Percentiles rank a stretch among this genome's conserved stretches.
These are phyloP conservation scores for Tadarida brasiliensis DNA, from an alignment of 2,797 vertebrate genomes.

Conservation along the genomic window DNA sequence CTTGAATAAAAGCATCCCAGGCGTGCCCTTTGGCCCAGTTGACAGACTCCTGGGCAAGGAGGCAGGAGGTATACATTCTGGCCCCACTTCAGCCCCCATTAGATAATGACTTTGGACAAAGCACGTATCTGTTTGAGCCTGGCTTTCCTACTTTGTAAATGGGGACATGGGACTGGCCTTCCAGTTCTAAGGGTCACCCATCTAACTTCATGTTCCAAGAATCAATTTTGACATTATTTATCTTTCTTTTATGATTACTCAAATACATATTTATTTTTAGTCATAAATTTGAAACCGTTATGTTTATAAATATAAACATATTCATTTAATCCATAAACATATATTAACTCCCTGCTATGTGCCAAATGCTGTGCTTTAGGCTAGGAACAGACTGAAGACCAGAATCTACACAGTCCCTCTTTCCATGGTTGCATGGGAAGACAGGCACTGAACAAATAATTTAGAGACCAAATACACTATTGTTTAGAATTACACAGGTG, in stretches of 20 bases:
- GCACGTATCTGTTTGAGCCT: background rate
- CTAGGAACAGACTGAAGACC: background rate
- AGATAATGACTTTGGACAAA: too few relatives aligned
- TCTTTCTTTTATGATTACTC: background rate
- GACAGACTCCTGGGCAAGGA: background rate
- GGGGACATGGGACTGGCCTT: background rate
- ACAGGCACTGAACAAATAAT: background rate
- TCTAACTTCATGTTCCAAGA: background rate
- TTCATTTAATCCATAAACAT: background rate
- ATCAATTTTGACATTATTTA: background rate
- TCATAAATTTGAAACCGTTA: background rate
- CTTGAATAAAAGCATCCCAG: background rate
- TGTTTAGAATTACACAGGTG: background rate
- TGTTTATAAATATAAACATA: background rate
- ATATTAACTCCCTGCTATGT: background rate
- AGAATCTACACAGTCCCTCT: background rate
- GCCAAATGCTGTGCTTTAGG: background rate
- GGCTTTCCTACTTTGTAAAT: background rate
- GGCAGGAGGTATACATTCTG: background rate
- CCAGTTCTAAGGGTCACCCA: background rate
- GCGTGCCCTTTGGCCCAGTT: rapidly evolving
- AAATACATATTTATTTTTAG: background rate
- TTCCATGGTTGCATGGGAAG: background rate
- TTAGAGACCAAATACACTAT: background rate
- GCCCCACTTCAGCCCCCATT: background rate